Evolutionary conservation across 2,113 vertebrate genomes (phyloP).

Genomic region (Propithecus coquereli): DNA sequence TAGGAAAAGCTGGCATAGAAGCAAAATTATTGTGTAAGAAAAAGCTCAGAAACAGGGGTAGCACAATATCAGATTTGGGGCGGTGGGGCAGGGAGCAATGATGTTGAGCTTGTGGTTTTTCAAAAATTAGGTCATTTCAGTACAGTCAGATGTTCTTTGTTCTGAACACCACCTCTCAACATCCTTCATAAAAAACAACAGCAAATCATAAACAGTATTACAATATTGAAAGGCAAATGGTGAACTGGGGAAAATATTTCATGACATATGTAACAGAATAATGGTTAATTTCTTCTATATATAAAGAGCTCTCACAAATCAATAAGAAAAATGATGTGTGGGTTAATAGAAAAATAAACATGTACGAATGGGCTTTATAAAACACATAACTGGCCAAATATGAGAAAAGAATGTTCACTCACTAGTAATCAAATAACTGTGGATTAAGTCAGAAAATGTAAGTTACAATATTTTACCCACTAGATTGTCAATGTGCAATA

Average conservation of each 20-base stretch:
- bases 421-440: not conserved
- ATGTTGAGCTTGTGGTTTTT: not conserved
- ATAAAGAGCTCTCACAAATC: not conserved
- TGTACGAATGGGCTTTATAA: not conserved
- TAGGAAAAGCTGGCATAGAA: not conserved
- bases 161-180: not conserved
- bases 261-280: not conserved
- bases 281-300: not conserved
- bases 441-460: not conserved
- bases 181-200: not conserved
- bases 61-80: fast-evolving
- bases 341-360: not conserved
- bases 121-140: not conserved
- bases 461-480: not conserved
- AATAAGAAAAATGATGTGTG: not conserved
- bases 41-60: not conserved
- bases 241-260: not conserved
- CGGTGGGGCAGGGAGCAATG: fast-evolving
- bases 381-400: not conserved
- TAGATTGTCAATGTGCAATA: not conserved
- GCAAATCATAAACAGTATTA: not conserved
- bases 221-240: not conserved
- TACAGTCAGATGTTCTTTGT: not conserved
- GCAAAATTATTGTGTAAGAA: not conserved
- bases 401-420: not conserved